Base-by-base conservation (phyloP, 2,113 vertebrate genomes). In the Cyprinodon variegatus region DNA sequence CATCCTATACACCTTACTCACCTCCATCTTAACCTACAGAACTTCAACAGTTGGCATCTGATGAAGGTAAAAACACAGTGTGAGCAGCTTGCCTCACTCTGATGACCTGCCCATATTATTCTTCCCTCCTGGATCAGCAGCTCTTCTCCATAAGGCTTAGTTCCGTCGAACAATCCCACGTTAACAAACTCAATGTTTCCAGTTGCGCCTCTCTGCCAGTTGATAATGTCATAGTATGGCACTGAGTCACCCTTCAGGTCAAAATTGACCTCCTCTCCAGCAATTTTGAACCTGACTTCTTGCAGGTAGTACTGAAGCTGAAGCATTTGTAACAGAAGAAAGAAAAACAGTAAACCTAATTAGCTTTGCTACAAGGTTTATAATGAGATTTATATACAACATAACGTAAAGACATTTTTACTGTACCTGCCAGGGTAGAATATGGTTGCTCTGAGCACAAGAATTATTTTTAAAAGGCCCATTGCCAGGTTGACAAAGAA, bases 201-300 rank as follows among this genome's bases (percentile, higher is more conserved):
- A 5, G 66, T 71, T 13, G 78, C 69, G 15, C 88, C 89, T 76
- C 80, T 91, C 79, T 94, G 94, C 94, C 94, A 95, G 86, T 94
- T 94, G 69, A 95, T 92, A 29, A 95, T 70, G 79, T 95, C 94
- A 74, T 94, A 95, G 57, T 93, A 93, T 6, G 94, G 93, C 48
- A 93, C 83, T 0, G 94, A 91, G 81, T 94, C 93, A 0, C 94
- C 94, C 45, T 94, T 94, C 17, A 81, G 75, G 86, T 95, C 94
- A 89, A 95, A 95, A 77, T 93, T 93, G 5, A 95, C 91, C 62
- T 81, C 83, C 53, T 95, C 92, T 46, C 85, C 93, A 4, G 62
- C 90, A 74, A 90, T 90, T 6, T 67, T 86, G 65, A 94, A 95
- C 37, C 78, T 83, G 1, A 94, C 92, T 37, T 93, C 91, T 82